These are phyloP conservation scores for Laticauda laticaudata DNA, from an alignment of 2,113 vertebrate species.

Conservation along the genomic window DNA sequence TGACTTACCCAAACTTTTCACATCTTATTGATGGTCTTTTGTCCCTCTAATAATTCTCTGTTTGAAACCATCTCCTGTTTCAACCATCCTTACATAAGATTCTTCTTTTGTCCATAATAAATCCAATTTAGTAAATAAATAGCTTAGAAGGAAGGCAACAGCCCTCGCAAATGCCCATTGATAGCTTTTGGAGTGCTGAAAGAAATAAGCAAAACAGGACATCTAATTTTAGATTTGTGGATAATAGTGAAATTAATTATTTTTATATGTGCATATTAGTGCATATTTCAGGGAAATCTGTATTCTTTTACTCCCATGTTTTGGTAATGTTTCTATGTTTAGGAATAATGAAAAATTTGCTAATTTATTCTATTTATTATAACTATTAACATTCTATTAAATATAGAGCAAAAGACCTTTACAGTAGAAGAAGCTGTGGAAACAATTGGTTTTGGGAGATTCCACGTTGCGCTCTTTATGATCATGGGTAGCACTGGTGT, in stretches of 20 bases:
- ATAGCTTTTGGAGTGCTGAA: background rate
- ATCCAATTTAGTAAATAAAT: background rate
- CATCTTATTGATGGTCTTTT: background rate
- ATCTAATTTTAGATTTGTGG: background rate
- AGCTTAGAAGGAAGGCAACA: background rate
- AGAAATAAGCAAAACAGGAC: background rate
- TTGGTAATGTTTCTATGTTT: background rate
- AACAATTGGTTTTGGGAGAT: constrained; percentile 87
- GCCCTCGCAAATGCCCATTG: background rate
- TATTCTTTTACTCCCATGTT: background rate
- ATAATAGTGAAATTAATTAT: background rate
- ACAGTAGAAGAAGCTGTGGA: constrained; percentile 91
- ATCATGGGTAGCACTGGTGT: constrained; percentile 93
- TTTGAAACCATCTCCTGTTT: background rate
- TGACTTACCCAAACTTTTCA: background rate
- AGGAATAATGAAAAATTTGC: background rate
- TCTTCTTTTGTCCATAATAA: background rate
- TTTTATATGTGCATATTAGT: background rate
- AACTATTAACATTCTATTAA: background rate
- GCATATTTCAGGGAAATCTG: background rate
- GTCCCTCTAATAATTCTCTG: background rate
- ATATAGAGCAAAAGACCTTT: constrained; percentile 75
- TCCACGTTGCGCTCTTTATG: constrained; percentile 86
- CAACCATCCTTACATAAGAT: background rate
- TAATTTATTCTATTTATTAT: background rate